Conservation (phyloP, 2,113 vertebrate species). For the Gavia stellata region DNA sequence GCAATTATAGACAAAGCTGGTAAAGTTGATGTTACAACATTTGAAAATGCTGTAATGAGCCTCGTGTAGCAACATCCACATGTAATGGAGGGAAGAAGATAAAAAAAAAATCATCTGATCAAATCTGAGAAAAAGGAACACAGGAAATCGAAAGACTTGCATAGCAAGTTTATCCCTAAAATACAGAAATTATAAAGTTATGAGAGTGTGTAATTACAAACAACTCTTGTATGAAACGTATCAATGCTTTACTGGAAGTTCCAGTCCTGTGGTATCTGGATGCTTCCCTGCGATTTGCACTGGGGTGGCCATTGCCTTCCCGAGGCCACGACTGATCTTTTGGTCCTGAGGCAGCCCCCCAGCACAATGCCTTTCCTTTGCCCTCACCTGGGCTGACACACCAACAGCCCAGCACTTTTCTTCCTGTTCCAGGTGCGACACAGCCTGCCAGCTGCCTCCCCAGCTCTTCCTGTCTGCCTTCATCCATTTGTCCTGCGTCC, state of each 20-base stretch:
- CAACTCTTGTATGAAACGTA: neutral
- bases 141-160: neutral
- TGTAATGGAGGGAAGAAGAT: neutral
- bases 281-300: neutral
- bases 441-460: neutral
- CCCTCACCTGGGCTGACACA: fast-evolving
- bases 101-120: neutral
- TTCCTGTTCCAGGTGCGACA: neutral
- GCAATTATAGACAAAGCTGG: neutral
- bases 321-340: fast-evolving
- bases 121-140: neutral
- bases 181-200: neutral
- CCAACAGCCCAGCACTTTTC: neutral
- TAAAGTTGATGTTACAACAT: neutral
- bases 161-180: neutral
- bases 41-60: neutral
- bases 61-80: fast-evolving
- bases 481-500: neutral
- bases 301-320: neutral
- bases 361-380: neutral
- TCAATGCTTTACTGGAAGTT: neutral
- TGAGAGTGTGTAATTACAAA: neutral
- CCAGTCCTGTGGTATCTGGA: no score
- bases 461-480: fast-evolving
- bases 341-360: neutral